These are phyloP conservation scores for Sturmia bella DNA, from an alignment of 2,888 invertebrate genomes.

Conservation along the genomic window DNA sequence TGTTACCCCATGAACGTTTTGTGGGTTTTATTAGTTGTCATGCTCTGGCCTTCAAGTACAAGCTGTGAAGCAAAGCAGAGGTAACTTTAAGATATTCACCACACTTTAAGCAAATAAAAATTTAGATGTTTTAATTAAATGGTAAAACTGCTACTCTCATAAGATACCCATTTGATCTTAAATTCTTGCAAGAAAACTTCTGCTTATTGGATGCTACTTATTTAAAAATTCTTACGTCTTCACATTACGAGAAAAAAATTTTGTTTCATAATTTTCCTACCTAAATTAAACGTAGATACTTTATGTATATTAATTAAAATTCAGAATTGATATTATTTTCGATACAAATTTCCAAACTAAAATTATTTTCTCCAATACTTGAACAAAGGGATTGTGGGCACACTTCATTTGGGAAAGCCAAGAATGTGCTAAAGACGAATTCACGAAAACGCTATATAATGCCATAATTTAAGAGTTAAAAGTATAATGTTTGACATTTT, in stretches of 20 bases:
- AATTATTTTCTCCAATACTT: no score
- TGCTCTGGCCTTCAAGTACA: constrained; percentile 36
- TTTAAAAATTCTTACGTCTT: neutral
- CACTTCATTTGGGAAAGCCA: no score
- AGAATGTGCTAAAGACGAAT: no score
- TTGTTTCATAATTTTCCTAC: no score
- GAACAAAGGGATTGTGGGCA: no score
- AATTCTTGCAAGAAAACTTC: constrained; percentile 15
- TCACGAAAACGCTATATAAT: no score
- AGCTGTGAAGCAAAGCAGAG: constrained; percentile 24
- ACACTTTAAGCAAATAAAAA: constrained; percentile 13
- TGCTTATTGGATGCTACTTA: neutral
- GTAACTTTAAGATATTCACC: constrained; percentile 36
- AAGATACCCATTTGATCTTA: neutral
- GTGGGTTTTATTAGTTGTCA: constrained; percentile 47
- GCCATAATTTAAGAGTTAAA: no score
- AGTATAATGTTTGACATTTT: constrained; percentile 54
- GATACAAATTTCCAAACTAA: no score
- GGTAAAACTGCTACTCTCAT: neutral
- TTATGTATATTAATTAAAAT: no score
- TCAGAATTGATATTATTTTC: no score
- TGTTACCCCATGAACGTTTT: neutral
- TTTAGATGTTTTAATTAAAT: neutral
- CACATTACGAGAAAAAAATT: no score
- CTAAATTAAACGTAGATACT: no score